A percentile compares a stretch with the other conserved stretches of the same genome.
Evolutionary conservation across 1,140 invertebrate species (phyloP).

Genomic region (Trichoplusia ni): DNA sequence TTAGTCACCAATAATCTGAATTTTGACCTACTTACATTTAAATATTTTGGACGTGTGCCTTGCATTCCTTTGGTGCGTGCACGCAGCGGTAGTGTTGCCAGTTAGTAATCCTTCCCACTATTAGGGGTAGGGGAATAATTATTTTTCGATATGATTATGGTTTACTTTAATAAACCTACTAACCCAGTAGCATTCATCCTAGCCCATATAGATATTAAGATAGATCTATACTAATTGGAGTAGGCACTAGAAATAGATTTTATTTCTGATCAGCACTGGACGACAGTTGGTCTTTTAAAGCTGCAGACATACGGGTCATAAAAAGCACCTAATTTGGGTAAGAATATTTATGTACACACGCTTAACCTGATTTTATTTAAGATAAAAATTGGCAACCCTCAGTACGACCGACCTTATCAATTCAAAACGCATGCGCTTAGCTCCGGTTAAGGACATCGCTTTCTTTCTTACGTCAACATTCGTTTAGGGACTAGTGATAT

Average conservation of each 20-base stretch:
- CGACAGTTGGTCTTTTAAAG: too few relatives aligned
- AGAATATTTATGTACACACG: too few relatives aligned
- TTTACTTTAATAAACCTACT: too few relatives aligned
- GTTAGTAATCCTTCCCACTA: background rate
- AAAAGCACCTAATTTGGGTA: too few relatives aligned
- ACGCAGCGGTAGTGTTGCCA: slow-evolving; percentile 2
- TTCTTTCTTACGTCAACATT: slow-evolving; percentile 56
- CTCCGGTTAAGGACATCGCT: slow-evolving; percentile 56
- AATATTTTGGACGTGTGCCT: slow-evolving; percentile 13
- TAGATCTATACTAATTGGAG: too few relatives aligned
- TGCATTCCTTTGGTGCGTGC: slow-evolving; percentile 1
- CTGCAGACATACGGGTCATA: too few relatives aligned
- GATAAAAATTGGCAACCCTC: background rate
- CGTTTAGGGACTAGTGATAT: slow-evolving; percentile 51
- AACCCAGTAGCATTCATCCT: too few relatives aligned
- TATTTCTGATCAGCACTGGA: too few relatives aligned
- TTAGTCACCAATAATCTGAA: slow-evolving; percentile 20
- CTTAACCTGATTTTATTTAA: too few relatives aligned
- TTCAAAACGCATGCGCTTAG: slow-evolving; percentile 24
- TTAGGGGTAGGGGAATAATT: background rate
- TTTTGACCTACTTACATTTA: slow-evolving; percentile 18
- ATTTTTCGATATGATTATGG: too few relatives aligned
- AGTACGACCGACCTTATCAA: slow-evolving; percentile 7
- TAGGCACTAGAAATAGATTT: too few relatives aligned
- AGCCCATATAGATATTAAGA: too few relatives aligned